Evolutionary conservation across 2,113 vertebrate genomes (phyloP).

Genomic region (Steatornis caripensis): DNA sequence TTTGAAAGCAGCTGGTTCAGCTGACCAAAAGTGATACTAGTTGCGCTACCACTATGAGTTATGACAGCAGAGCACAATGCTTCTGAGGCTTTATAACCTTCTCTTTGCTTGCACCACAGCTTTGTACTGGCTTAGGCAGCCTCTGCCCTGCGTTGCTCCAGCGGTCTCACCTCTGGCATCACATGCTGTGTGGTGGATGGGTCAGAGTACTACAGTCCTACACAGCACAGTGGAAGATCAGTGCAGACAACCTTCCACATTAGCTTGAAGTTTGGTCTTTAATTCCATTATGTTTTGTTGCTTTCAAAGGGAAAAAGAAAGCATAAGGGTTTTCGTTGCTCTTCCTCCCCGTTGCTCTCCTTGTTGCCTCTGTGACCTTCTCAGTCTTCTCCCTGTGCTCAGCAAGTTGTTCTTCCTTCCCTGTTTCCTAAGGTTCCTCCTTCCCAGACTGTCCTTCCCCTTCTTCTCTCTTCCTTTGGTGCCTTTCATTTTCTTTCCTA

Average conservation of each 20-base stretch:
- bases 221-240: background rate
- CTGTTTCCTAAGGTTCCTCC: background rate
- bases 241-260: background rate
- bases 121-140: background rate
- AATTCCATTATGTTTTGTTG: background rate
- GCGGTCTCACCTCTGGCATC: background rate
- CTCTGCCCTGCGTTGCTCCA: background rate
- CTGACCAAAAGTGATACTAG: background rate
- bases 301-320: background rate
- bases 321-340: fast-evolving
- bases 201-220: background rate
- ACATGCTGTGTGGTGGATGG: background rate
- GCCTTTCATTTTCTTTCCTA: background rate
- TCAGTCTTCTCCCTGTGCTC: background rate
- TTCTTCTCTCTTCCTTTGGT: background rate
- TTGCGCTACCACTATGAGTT: background rate
- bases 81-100: background rate
- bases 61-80: background rate
- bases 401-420: background rate
- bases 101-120: background rate
- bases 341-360: background rate
- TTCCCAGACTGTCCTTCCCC: background rate
- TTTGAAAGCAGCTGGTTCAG: background rate
- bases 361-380: background rate
- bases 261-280: background rate